Conservation (phyloP, 2,113 vertebrate genomes). For the Onychostruthus taczanowskii region DNA sequence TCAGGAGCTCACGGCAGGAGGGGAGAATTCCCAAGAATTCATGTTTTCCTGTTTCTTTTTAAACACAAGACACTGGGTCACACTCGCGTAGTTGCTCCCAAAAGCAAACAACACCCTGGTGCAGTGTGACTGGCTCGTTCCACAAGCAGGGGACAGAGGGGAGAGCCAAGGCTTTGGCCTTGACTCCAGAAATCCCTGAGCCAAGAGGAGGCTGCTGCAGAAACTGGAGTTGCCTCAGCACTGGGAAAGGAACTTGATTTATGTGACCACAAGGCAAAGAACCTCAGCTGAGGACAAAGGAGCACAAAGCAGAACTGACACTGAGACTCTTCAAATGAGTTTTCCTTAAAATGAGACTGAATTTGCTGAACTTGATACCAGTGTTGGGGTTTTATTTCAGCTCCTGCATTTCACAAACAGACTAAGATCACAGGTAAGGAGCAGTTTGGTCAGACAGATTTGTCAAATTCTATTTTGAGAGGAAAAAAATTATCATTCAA, state of each 20-base stretch:
- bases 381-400: neutral
- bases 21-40: neutral
- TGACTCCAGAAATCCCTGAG: neutral
- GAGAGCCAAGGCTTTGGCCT: neutral
- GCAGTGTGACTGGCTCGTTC: accelerated
- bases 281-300: neutral
- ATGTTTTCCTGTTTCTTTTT: neutral
- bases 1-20: neutral
- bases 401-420: neutral
- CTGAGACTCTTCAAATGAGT: neutral
- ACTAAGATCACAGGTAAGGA: neutral
- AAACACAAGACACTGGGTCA: neutral
- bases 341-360: neutral
- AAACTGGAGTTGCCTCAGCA: neutral
- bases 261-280: neutral
- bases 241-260: neutral
- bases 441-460: neutral
- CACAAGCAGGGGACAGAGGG: too few relatives aligned
- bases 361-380: neutral
- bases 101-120: neutral
- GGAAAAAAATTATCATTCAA: neutral
- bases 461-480: neutral
- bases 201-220: neutral
- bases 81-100: neutral
- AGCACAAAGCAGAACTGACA: neutral